Evolutionary conservation across 2,113 vertebrate species (phyloP).

Genomic region (Apteryx mantelli): DNA sequence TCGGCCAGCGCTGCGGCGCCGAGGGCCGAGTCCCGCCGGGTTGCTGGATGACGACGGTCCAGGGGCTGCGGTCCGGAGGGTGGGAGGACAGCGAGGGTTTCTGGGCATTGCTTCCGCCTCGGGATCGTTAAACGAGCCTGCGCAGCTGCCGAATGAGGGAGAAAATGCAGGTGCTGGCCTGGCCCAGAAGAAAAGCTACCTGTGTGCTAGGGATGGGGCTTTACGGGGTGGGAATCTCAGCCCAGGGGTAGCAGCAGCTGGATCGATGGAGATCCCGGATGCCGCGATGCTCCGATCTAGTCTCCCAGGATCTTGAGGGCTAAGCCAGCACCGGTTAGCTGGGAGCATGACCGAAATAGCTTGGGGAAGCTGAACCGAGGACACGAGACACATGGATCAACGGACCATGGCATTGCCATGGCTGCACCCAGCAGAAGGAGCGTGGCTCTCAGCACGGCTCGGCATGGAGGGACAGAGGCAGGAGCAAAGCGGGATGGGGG

Average conservation of each 20-base stretch:
- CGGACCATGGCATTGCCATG: background rate
- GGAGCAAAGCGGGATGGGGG: background rate
- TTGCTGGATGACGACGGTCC: no score
- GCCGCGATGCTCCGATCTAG: background rate
- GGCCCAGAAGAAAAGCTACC: background rate
- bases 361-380: background rate
- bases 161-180: background rate
- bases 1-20: accelerated
- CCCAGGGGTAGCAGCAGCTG: background rate
- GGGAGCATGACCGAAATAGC: background rate
- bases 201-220: no score
- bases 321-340: background rate
- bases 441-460: accelerated
- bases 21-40: no score
- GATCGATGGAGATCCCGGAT: background rate
- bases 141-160: background rate
- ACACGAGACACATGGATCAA: background rate
- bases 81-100: no score
- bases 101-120: no score
- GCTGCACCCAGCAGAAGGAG: background rate
- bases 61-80: no score
- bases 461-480: background rate
- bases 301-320: background rate
- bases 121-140: no score
- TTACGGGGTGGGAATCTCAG: background rate